A percentile compares a stretch with the other conserved stretches of the same genome.
phyloP scores from a whole-genome alignment of 2,113 vertebrate species.

The Ranitomeya variabilis region DNA sequence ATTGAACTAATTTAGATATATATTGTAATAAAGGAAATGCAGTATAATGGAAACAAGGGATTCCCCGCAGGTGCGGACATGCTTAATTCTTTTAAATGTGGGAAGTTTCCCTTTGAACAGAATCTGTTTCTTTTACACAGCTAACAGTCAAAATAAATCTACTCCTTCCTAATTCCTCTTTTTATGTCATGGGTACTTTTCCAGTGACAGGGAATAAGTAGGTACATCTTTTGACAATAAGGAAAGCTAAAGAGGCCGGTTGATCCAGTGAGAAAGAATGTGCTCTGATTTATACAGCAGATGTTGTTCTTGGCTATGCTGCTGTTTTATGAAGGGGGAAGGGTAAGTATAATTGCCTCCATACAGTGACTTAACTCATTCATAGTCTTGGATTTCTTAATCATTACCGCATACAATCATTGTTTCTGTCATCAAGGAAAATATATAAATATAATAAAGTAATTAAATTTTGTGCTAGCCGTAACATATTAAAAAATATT shows the following conservation, averaged over 20 bases:
- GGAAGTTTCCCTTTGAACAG: conserved; percentile 39
- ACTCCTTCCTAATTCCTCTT: not conserved
- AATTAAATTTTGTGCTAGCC: not conserved
- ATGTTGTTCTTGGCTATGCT: conserved; percentile 51
- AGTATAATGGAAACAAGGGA: conserved; percentile 19
- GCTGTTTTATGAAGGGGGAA: conserved; percentile 48
- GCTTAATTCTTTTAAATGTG: conserved; percentile 31
- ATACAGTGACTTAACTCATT: conserved; percentile 42
- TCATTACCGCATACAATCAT: not conserved
- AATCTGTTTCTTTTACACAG: conserved; percentile 33
- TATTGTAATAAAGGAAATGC: not conserved
- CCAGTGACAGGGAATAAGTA: conserved; percentile 29
- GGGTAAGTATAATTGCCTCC: conserved; percentile 51
- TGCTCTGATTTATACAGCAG: conserved; percentile 53
- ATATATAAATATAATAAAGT: not conserved
- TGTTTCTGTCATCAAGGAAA: not conserved
- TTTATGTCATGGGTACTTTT: conserved; percentile 25
- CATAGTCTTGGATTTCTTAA: not conserved
- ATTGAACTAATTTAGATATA: conserved; percentile 3
- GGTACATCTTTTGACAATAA: conserved; percentile 33
- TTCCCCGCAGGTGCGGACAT: conserved; percentile 35
- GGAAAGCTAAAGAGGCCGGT: conserved; percentile 24
- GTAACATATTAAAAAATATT: not conserved
- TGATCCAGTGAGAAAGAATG: conserved; percentile 51
- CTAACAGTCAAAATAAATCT: conserved; percentile 44